Conservation (phyloP, 1,140 invertebrate species). For the Heliconius eleuchia region DNA sequence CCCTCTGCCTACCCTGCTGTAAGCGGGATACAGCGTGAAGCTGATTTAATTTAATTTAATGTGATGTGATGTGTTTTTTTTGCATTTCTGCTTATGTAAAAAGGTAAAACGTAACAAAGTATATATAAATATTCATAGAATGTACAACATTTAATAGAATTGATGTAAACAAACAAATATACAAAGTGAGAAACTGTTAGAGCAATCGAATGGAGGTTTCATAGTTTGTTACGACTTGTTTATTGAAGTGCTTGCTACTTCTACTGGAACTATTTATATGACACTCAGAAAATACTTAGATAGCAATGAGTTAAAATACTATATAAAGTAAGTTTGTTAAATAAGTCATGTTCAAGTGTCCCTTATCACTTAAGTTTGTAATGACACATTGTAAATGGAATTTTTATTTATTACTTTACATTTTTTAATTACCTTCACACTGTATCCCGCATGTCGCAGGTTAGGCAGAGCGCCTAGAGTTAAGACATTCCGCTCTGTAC, state of each 20-base stretch:
- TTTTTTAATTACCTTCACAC: too few relatives aligned
- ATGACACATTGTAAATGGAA: not conserved
- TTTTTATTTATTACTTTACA: not conserved
- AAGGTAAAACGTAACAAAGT: not conserved
- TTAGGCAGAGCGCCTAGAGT: too few relatives aligned
- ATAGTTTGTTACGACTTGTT: conserved; percentile 2
- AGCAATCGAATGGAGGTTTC: not conserved
- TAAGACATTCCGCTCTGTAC: too few relatives aligned
- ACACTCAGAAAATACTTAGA: conserved; percentile 20
- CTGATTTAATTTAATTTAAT: too few relatives aligned
- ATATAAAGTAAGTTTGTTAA: conserved; percentile 9
- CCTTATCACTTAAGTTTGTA: not conserved
- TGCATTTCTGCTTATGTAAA: too few relatives aligned
- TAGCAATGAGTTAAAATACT: conserved; percentile 1
- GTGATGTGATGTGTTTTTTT: too few relatives aligned
- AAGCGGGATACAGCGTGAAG: too few relatives aligned
- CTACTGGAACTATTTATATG: conserved; percentile 11
- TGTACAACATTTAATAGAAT: not conserved
- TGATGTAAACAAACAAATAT: not conserved
- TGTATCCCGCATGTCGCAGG: too few relatives aligned
- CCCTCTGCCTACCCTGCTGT: too few relatives aligned
- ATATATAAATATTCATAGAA: not conserved
- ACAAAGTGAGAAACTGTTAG: not conserved
- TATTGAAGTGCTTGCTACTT: conserved; percentile 8
- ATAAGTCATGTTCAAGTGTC: not conserved